phyloP scores from a whole-genome alignment of 2,113 vertebrate genomes.

The Orcinus orca region DNA sequence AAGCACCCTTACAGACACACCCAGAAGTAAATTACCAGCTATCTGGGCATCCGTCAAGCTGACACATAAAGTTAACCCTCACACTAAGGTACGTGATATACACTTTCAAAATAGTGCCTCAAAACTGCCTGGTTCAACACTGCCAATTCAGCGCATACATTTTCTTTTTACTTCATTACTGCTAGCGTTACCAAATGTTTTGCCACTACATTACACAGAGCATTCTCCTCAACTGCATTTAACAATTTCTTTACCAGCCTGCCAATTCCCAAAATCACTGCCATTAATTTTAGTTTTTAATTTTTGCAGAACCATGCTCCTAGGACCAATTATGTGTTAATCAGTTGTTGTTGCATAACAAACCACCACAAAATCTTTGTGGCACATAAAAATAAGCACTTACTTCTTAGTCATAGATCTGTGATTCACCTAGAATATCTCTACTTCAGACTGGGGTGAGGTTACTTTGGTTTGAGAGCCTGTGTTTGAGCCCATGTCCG shows the following conservation, averaged over 20 bases:
- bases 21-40: not conserved
- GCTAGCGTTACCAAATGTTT: not conserved
- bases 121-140: not conserved
- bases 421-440: not conserved
- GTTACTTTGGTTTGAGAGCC: not conserved
- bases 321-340: slow-evolving; percentile 29
- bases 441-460: not conserved
- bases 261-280: not conserved
- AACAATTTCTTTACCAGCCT: slow-evolving; percentile 16
- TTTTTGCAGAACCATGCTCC: not conserved
- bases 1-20: not conserved
- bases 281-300: slow-evolving; percentile 39
- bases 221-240: slow-evolving; percentile 12
- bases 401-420: slow-evolving; percentile 39
- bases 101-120: not conserved
- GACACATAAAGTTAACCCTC: not conserved
- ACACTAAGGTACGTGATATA: not conserved
- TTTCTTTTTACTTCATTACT: not conserved
- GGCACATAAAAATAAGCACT: not conserved
- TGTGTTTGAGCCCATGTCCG: not conserved
- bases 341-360: slow-evolving; percentile 38
- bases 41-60: not conserved
- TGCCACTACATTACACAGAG: not conserved
- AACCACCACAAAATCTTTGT: slow-evolving; percentile 15
- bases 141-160: not conserved